Evolutionary conservation across 2,113 vertebrate genomes (phyloP), one percentile per base, ranked within the genome.

Genomic region (Mormoops blainvillei): DNA sequence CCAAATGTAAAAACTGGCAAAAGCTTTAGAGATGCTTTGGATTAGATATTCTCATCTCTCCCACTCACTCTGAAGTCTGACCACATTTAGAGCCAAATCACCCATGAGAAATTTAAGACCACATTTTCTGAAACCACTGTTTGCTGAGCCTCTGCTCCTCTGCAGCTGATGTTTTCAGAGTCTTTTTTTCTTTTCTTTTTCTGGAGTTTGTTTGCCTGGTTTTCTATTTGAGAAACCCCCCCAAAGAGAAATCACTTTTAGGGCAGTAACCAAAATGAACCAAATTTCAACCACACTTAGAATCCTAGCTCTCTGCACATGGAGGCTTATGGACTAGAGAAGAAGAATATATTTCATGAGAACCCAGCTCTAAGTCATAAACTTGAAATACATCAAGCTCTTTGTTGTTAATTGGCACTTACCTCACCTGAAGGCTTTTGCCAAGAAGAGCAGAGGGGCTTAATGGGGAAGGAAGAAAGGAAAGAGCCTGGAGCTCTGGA

Each of bases 381-480:
- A 98, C 93, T 80, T 97, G 98, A 97, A 98, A 89, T 92, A 89
- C 97, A 97, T 98, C 89, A 97, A 97, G 96, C 48, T 97, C 98
- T 98, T 96, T 97, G 97, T 95, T 97, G 97, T 97, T 98, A 97
- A 98, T 92, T 98, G 98, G 98, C 98, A 92, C 98, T 98, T 98
- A 98, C 97, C 98, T 98, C 98, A 97, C 96, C 98, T 96, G 97
- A 56, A 93, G 82, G 68, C 76, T 68, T 94, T 90, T 96, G 70
- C 87, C 96, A 95, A 86, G 96, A 94, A 95, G 97, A 98, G 94
- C 71, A 71, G 88, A 94, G 85, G 96, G 94, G 92, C 98, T 97
- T 98, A 97, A 97, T 96, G 95, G 87, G 97, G 93, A 97, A 84
- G 92, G 82, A 97, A 97, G 95, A 97, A 98, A 98, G 97, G 86